phyloP scores from a whole-genome alignment of 2,797 vertebrate species.

The Phyllotis vaccarum region DNA sequence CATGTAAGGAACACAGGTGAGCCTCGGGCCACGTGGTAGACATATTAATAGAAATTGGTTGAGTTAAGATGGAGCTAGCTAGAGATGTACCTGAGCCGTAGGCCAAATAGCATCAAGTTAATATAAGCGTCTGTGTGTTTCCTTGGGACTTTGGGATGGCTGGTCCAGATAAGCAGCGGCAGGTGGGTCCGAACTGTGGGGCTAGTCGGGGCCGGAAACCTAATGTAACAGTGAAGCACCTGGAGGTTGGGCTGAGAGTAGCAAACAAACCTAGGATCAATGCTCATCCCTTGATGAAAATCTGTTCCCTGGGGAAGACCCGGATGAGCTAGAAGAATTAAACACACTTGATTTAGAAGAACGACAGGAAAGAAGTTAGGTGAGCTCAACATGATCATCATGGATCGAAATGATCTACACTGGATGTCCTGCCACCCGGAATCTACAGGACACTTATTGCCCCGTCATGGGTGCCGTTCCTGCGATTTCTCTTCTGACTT shows the following conservation, averaged over 20 bases:
- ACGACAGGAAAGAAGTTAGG: conserved; percentile 83
- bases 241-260: conserved; percentile 92
- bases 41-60: no score
- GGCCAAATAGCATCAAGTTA: no score
- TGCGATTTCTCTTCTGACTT: conserved; percentile 79
- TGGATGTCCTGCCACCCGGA: conserved; percentile 80
- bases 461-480: conserved; percentile 77
- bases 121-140: no score
- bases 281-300: conserved; percentile 98
- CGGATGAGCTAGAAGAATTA: conserved; percentile 97
- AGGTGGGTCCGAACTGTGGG: no score
- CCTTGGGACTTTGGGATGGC: no score
- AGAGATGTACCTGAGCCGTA: no score
- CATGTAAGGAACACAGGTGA: no score
- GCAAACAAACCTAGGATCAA: conserved; percentile 84
- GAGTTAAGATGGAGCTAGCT: no score
- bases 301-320: conserved; percentile 97
- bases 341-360: conserved; percentile 96
- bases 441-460: conserved; percentile 83
- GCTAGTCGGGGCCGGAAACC: no score
- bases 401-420: conserved; percentile 81
- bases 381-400: conserved; percentile 62
- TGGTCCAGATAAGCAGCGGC: no score
- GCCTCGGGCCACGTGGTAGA: no score
- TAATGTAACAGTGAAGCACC: conserved; percentile 96